Percentiles rank a stretch among this genome's conserved stretches.
phyloP scores from a whole-genome alignment of 2,888 invertebrate species.

The Biston stratarius region DNA sequence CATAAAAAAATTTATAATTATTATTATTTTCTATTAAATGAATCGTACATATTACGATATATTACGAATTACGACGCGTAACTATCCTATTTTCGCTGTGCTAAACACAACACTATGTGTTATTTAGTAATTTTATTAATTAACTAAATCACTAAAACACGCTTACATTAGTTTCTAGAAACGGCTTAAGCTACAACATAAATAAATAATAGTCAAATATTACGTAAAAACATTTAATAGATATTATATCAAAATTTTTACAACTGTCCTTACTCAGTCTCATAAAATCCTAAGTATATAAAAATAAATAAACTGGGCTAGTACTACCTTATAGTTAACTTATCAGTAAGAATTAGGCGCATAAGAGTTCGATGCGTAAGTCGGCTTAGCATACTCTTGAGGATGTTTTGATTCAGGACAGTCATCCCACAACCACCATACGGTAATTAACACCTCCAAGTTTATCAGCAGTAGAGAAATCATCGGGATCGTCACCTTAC shows the following conservation, averaged over 20 bases:
- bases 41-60: no score
- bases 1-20: no score
- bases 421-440: conserved; percentile 85
- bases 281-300: conserved; percentile 38
- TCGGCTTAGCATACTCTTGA: conserved; percentile 43
- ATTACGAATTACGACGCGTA: no score
- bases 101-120: no score
- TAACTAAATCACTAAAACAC: no score
- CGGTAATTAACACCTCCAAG: conserved; percentile 72
- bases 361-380: conserved; percentile 48
- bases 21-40: no score
- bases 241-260: conserved; percentile 24
- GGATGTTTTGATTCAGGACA: conserved; percentile 56
- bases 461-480: conserved; percentile 75
- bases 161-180: no score
- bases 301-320: conserved; percentile 55
- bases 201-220: conserved; percentile 7
- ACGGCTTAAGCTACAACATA: no score
- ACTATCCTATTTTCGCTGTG: no score
- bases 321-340: conserved; percentile 31
- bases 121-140: no score
- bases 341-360: conserved; percentile 54
- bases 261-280: conserved; percentile 42
- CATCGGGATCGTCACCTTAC: conserved; percentile 76
- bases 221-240: conserved; percentile 13